Percentiles rank a stretch among this genome's conserved stretches.
Conservation (phyloP, 2,797 vertebrate species). For the Sphenopsis melanotis region DNA sequence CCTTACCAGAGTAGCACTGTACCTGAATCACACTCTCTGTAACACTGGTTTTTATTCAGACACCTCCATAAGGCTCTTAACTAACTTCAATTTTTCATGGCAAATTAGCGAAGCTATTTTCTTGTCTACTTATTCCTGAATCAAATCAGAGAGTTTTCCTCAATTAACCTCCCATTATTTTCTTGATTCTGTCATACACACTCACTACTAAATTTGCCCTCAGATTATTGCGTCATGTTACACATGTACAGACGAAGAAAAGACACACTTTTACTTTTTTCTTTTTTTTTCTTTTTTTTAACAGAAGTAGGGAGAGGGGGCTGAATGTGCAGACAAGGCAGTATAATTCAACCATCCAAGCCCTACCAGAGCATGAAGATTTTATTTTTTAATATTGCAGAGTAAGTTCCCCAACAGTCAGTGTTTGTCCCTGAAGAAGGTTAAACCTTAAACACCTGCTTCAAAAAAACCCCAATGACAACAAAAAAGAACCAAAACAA, state of each 20-base stretch:
- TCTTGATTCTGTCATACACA: conserved; percentile 78
- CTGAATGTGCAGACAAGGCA: conserved; percentile 83
- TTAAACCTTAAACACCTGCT: conserved; percentile 93
- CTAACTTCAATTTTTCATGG: conserved; percentile 61
- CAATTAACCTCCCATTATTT: conserved; percentile 63
- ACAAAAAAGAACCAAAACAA: conserved; percentile 41
- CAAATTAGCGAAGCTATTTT: conserved; percentile 70
- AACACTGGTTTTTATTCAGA: conserved; percentile 11
- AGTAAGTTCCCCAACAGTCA: conserved; percentile 89
- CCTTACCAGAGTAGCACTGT: conserved; percentile 32
- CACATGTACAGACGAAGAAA: conserved; percentile 80
- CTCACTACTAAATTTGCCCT: conserved; percentile 85
- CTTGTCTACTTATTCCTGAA: conserved; percentile 65
- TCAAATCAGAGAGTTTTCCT: conserved; percentile 57
- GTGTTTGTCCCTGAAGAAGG: conserved; percentile 95
- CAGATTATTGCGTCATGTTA: conserved; percentile 83
- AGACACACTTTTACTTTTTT: conserved; percentile 78
- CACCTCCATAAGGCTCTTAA: conserved; percentile 67
- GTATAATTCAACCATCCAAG: conserved; percentile 78
- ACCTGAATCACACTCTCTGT: conserved; percentile 15
- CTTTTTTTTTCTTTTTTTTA: conserved; percentile 30
- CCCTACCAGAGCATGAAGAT: conserved; percentile 83
- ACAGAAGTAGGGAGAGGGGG: conserved; percentile 82
- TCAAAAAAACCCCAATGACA: conserved; percentile 80
- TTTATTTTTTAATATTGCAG: conserved; percentile 86